A percentile compares a stretch with the other conserved stretches of the same genome.
Conservation (phyloP, 2,797 vertebrate genomes). For the Rhinichthys osculus region DNA sequence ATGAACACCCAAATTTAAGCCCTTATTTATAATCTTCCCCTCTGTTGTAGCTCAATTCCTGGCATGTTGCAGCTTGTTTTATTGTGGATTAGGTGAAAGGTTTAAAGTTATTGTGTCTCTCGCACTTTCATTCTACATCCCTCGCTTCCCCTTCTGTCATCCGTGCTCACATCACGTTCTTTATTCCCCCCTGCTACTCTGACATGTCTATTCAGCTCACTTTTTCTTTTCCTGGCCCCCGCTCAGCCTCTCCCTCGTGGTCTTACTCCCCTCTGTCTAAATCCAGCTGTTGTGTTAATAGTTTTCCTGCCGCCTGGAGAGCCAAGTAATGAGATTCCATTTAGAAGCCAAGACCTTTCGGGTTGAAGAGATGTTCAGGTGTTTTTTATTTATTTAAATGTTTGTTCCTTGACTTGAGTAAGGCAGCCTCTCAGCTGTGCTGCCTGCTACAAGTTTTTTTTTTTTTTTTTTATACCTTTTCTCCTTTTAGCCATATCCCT, state of each 20-base stretch:
- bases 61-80: constrained; percentile 37
- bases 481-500: background rate
- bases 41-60: constrained; percentile 9
- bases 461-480: background rate
- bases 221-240: constrained; percentile 7
- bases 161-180: constrained; percentile 8
- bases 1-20: background rate
- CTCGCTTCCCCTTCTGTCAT: background rate
- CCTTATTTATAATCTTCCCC: too few relatives aligned
- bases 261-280: constrained; percentile 34
- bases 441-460: background rate
- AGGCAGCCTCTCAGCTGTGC: background rate
- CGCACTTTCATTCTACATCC: background rate
- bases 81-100: constrained; percentile 30
- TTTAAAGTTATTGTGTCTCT: constrained; percentile 35
- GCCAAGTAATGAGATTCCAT: constrained; percentile 58
- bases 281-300: constrained; percentile 66
- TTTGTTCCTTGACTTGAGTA: constrained; percentile 42
- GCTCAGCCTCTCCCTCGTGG: constrained; percentile 8
- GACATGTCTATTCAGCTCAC: constrained; percentile 44
- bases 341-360: constrained; percentile 47
- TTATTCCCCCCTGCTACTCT: constrained; percentile 24
- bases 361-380: constrained; percentile 51
- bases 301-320: constrained; percentile 58
- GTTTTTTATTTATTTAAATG: constrained; percentile 51